Base-by-base conservation (phyloP, 2,797 vertebrate species). In the Peromyscus eremicus region DNA sequence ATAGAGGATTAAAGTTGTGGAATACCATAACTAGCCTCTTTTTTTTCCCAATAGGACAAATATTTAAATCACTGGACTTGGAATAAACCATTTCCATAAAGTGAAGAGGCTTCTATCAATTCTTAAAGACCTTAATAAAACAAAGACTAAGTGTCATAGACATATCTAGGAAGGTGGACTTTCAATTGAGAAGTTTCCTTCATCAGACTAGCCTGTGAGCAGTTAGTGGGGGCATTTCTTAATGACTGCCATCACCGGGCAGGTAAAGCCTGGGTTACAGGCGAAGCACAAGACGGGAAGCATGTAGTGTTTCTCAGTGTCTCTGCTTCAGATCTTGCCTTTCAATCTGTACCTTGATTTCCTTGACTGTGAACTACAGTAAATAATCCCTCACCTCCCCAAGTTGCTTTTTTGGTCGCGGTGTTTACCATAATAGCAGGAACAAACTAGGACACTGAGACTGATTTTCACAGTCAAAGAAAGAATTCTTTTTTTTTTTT, bases 21-120 rank as follows among this genome's bases (percentile, higher is more conserved):
- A 40, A 64, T 66, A 84, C 5, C 27, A 46, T 40, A 66, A 84
- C 40, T 62, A 83, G n/a, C 27, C 68, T 91, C 25, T 32, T 49
- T 77, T 81, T 81, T 62, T 70, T 27, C 86, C 75, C 32, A n/a
- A 46, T 89, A 68, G 81, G 37, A 89, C n/a, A 89, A 94, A 85
- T 40, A 66, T 73, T 89, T 92, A 92, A 76, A 86, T 40, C 11
- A 86, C 4, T 29, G 27, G 34, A 88, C n/a, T 76, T 88, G 94
- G 10, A 86, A 37, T 92, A 92, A 92, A 92, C 34, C 55, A 62
- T 14, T 68, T 84, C 14, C 19, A 77, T 92, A 79, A 89, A 82
- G 25, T 85, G 46, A 29, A 55, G 52, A 57, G n/a, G 55, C 73
- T 29, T 91, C 60, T 92, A 84, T 60, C 21, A 88, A 90, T 92